Conservation (phyloP, 2,797 vertebrate species). For the Syndactyla subalaris region DNA sequence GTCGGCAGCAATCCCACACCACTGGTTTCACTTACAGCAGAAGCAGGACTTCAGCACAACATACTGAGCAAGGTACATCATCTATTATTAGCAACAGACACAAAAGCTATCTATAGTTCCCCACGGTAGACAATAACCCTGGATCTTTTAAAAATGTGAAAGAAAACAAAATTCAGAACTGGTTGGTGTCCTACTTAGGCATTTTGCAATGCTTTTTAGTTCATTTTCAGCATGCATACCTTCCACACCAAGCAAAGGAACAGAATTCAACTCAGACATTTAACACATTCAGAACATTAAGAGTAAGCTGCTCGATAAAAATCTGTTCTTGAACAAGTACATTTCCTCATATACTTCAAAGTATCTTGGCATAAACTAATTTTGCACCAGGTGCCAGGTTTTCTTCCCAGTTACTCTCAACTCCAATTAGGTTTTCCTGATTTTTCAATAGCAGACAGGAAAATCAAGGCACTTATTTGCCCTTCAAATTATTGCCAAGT, state of each 20-base stretch:
- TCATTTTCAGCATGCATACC: background rate
- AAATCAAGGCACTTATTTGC: background rate
- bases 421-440: background rate
- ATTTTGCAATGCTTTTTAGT: background rate
- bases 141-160: slow-evolving; percentile 10
- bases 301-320: background rate
- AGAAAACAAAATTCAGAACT: background rate
- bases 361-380: background rate
- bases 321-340: background rate
- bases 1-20: background rate
- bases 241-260: slow-evolving; percentile 7
- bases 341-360: slow-evolving; percentile 3
- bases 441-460: background rate
- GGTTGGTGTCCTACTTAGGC: background rate
- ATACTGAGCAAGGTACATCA: background rate
- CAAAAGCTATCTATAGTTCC: slow-evolving; percentile 42
- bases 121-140: background rate
- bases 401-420: background rate
- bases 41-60: slow-evolving; percentile 1
- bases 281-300: slow-evolving; percentile 3
- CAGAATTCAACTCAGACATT: background rate
- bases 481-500: background rate
- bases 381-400: background rate
- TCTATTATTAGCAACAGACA: slow-evolving; percentile 42
- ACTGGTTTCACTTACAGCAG: background rate